Evolutionary conservation across 2,797 vertebrate species (phyloP), one percentile per base, ranked within the genome.

Genomic region (Gadopsis marmoratus): DNA sequence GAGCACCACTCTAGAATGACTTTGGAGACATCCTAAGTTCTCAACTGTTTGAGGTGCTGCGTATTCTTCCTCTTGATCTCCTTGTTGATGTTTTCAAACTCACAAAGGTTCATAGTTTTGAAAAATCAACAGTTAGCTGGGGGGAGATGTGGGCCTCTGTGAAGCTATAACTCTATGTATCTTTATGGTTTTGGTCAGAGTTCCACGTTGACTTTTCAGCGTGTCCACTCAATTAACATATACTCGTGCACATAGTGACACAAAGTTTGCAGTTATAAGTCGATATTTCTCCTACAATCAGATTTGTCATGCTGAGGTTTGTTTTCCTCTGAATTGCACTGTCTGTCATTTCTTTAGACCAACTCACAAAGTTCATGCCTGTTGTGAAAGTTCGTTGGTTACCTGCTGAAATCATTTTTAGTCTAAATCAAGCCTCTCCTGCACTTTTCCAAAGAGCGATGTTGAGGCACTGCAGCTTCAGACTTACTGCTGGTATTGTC

Each of bases 401-500:
- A 62, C 41, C 66, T n/a, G 41, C 76, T 12, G 43, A 55, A 55
- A 29, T 29, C 8, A 19, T 45, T 63, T 68, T 50, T 47, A 4
- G 41, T 41, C 58, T 63, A 37, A 81, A 67, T 70, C 50, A n/a
- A 63, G 82, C 72, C 50, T 39, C 33, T 53, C 23, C 29, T 59
- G 39, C 72, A 70, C 55, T 67, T 39, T 16, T 43, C 26, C 17
- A 50, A 43, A 70, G 69, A 73, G 58, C 5, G 7, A 43, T 51
- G 61, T 31, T 23, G 35, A 83, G 61, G 50, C 45, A 19, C 47
- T 53, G 56, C 35, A 31, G 78, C 86, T 85, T 85, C 79, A 85
- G 79, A 90, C 83, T 68, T 82, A 90, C 87, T 86, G 86, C 83
- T 64, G 76, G 70, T 81, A 89, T 94, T 94, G 90, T 93, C 80